A percentile compares a stretch with the other conserved stretches of the same genome.
Evolutionary conservation across 53 echinoderm and acorn worm genomes (phyloP).

Genomic region (Paelopatides confundens): DNA sequence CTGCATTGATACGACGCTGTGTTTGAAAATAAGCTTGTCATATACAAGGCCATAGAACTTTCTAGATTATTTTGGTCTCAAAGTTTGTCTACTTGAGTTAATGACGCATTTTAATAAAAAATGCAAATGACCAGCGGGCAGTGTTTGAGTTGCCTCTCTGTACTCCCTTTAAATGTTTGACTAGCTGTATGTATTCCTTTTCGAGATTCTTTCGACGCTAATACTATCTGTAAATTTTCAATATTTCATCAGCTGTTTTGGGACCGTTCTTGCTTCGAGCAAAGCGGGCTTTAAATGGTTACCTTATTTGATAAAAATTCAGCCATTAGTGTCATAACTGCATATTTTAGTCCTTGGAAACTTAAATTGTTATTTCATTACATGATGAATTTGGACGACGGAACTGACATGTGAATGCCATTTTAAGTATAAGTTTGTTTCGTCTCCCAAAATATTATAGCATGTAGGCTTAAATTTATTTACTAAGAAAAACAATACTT

Average conservation of each 20-base stretch:
- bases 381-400: background rate
- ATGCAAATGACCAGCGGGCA: background rate
- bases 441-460: too few relatives aligned
- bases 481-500: too few relatives aligned
- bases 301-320: background rate
- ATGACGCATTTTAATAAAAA: too few relatives aligned
- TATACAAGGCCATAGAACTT: too few relatives aligned
- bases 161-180: background rate
- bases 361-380: background rate
- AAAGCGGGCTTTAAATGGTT: background rate
- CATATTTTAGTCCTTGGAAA: slow-evolving; percentile 4
- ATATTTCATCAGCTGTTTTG: background rate
- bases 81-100: too few relatives aligned
- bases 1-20: too few relatives aligned
- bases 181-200: background rate
- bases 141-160: background rate
- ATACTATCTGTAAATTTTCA: background rate
- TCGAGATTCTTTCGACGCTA: too few relatives aligned
- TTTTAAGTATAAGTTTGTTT: background rate
- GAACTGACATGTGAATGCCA: background rate
- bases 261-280: background rate
- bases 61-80: too few relatives aligned
- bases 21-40: too few relatives aligned
- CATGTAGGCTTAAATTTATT: too few relatives aligned
- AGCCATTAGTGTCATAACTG: background rate